A percentile compares a stretch with the other conserved stretches of the same genome.
phyloP scores from a whole-genome alignment of 2,113 vertebrate genomes.

The Coturnix japonica region DNA sequence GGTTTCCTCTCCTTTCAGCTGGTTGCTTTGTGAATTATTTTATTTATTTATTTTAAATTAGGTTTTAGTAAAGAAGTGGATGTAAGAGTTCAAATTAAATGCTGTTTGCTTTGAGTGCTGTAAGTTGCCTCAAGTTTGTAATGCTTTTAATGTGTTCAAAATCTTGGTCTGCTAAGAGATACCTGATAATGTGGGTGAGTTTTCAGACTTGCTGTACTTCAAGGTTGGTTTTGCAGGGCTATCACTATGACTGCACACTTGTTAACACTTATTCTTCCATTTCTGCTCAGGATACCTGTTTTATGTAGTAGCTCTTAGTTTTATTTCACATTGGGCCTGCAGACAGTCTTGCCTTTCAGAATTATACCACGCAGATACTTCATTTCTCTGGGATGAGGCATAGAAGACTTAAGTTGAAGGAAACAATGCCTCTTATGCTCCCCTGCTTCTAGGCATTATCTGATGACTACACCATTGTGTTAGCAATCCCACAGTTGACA shows the following conservation, averaged over 20 bases:
- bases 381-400: background rate
- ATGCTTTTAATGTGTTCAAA: background rate
- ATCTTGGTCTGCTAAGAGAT: accelerated
- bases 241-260: background rate
- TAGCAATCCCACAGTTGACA: background rate
- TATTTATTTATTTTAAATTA: background rate
- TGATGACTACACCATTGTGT: background rate
- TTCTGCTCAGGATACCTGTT: background rate
- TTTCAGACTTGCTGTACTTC: background rate
- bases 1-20: background rate
- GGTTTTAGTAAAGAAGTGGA: background rate
- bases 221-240: background rate
- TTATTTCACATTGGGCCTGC: background rate
- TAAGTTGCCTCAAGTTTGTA: background rate
- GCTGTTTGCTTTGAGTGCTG: background rate
- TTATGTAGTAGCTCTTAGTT: background rate
- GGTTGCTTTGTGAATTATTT: background rate
- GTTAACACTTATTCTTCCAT: background rate
- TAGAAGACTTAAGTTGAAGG: background rate
- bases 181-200: accelerated
- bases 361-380: background rate
- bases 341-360: background rate
- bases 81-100: background rate
- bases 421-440: background rate
- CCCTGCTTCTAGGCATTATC: background rate